Evolutionary conservation across 1,140 invertebrate species (phyloP).

Genomic region (Drosophila mayri): DNA sequence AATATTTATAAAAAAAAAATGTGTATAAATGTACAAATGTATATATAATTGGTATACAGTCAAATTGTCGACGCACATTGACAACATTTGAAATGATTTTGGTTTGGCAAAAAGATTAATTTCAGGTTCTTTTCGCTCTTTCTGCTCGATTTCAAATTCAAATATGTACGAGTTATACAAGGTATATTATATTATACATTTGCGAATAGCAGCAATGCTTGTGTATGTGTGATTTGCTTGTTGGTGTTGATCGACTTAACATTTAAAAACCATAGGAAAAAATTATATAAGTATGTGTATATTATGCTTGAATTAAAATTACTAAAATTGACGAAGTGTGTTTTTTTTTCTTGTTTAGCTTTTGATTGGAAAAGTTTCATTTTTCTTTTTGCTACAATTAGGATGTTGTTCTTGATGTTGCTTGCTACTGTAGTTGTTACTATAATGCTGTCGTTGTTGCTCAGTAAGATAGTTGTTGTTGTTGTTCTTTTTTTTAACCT

Average conservation of each 20-base stretch:
- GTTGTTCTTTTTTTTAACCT: slow-evolving; percentile 32
- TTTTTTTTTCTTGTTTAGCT: slow-evolving; percentile 54
- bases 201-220: slow-evolving; percentile 31
- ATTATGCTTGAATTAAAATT: slow-evolving; percentile 77
- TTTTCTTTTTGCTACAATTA: slow-evolving; percentile 48
- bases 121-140: slow-evolving; percentile 10
- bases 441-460: slow-evolving; percentile 47
- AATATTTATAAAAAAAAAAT: slow-evolving; percentile 24
- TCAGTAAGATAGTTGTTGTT: slow-evolving; percentile 42
- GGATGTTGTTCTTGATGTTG: slow-evolving; percentile 59
- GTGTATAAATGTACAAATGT: slow-evolving; percentile 47
- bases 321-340: slow-evolving; percentile 85
- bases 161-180: slow-evolving; percentile 26
- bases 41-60: slow-evolving; percentile 48
- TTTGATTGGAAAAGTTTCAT: slow-evolving; percentile 50
- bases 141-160: slow-evolving; percentile 29
- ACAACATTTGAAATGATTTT: slow-evolving; percentile 34
- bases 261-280: slow-evolving; percentile 70
- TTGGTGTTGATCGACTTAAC: slow-evolving; percentile 65
- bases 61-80: slow-evolving; percentile 27
- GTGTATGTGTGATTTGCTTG: slow-evolving; percentile 42
- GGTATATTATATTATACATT: slow-evolving; percentile 48
- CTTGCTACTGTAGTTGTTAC: slow-evolving; percentile 49
- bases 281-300: slow-evolving; percentile 61
- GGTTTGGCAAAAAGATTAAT: slow-evolving; percentile 11